Conservation (phyloP, 2,797 vertebrate genomes). For the Sphenopsis melanotis region DNA sequence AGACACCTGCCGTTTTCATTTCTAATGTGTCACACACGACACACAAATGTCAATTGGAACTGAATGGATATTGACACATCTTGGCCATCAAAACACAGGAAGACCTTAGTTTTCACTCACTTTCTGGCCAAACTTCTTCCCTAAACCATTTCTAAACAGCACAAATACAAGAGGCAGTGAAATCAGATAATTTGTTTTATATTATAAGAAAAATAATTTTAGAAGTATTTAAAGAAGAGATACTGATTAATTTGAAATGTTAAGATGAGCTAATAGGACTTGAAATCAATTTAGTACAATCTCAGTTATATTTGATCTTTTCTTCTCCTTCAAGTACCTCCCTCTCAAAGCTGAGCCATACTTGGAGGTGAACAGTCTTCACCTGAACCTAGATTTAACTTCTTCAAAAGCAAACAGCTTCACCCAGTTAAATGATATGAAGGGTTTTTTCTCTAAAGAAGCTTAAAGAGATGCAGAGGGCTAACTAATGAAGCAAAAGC, state of each 20-base stretch:
- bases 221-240: background rate
- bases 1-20: background rate
- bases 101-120: background rate
- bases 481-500: background rate
- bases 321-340: background rate
- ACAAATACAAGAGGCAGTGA: background rate
- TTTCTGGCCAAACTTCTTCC: background rate
- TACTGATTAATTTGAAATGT: background rate
- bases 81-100: background rate
- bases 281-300: background rate
- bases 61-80: background rate
- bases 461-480: background rate
- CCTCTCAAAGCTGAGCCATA: background rate
- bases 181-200: background rate
- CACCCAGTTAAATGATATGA: background rate
- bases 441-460: background rate
- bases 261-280: background rate
- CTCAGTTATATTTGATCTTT: background rate
- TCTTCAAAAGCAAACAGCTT: background rate
- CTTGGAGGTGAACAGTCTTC: background rate
- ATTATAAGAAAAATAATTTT: background rate
- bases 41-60: background rate
- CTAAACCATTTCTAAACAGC: background rate
- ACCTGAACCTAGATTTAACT: background rate
- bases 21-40: rapidly evolving